Base-by-base conservation (phyloP, 2,113 vertebrate genomes). In the Chitala chitala region DNA sequence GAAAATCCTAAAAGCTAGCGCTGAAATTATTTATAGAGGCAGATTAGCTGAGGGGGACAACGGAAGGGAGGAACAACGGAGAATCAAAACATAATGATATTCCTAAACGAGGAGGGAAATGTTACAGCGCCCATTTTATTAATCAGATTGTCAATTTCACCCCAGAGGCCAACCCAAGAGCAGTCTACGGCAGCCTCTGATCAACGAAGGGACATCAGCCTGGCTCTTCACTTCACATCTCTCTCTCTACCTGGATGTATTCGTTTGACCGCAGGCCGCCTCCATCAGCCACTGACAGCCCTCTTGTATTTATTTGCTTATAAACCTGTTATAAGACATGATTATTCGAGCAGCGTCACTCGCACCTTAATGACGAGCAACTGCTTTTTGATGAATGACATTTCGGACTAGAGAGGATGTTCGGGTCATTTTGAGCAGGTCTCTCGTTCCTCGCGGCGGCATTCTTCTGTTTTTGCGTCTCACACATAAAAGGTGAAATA, bases 321-420 rank as follows among this genome's bases (percentile, higher is more conserved):
- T 98, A 98, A 98, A 98, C 94, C 96, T 96, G 94, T 98, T 99
- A 98, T 95, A 99, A 98, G 98, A 99, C 98, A 98, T 97, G 96
- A 98, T 98, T 95, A 95, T 98, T 98, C 94, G 91, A 93, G 93
- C n/a, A n/a, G n/a, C n/a, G n/a, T n/a, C n/a, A n/a, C 94, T 93
- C 92, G 92, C 94, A 93, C 94, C 93, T 95, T 96, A 96, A 95
- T 95, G 94, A 94, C 94, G 93, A 94, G 89, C 89, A 88, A 84
- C 94, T 86, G n/a, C 88, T 94, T 92, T 93, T 94, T 98, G 94
- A 97, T 97, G 94, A 96, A 96, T 97, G 94, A 98, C 94, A 96
- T 92, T 94, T 94, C 85, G 87, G 92, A 87, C 87, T 87, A 90
- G 89, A 91, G 92, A 95, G 92, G 94, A 98, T 95, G 95, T 93